A percentile compares a stretch with the other conserved stretches of the same genome.
phyloP scores from a whole-genome alignment of 30 jellyfish, hydroid and myxozoan species.

The Rhopilema esculentum region DNA sequence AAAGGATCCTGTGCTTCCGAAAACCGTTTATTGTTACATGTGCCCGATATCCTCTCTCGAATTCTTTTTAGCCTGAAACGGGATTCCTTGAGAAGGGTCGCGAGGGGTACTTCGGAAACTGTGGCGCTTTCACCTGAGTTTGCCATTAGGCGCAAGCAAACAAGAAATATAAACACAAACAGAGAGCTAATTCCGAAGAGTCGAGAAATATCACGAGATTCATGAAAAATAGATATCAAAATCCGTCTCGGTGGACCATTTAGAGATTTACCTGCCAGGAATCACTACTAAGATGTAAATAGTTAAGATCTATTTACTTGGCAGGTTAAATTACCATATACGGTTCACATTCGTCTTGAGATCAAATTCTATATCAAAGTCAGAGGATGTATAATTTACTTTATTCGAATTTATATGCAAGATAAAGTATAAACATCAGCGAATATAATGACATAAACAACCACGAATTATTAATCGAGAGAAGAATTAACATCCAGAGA shows the following conservation, averaged over 20 bases:
- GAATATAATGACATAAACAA: too few species aligned
- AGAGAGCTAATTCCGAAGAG: background rate
- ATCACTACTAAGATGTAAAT: background rate
- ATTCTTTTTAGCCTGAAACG: background rate
- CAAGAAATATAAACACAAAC: background rate
- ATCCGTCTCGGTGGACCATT: background rate
- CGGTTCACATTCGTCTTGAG: background rate
- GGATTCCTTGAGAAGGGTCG: constrained; percentile 5
- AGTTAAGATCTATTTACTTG: background rate
- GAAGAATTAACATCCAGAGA: too few species aligned
- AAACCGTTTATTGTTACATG: background rate
- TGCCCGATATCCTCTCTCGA: constrained; percentile 1
- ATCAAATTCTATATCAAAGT: background rate
- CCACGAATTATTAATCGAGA: too few species aligned
- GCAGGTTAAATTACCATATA: background rate
- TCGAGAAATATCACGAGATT: background rate
- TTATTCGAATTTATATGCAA: too few species aligned
- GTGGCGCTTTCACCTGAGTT: constrained; percentile 16
- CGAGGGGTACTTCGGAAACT: background rate
- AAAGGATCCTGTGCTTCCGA: constrained; percentile 6
- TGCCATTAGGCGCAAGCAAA: background rate
- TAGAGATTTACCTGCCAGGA: background rate
- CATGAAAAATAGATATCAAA: background rate
- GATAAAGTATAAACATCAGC: too few species aligned
- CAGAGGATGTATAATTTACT: too few species aligned